Conservation (phyloP, 2,113 vertebrate species). For the Brachypteracias leptosomus region DNA sequence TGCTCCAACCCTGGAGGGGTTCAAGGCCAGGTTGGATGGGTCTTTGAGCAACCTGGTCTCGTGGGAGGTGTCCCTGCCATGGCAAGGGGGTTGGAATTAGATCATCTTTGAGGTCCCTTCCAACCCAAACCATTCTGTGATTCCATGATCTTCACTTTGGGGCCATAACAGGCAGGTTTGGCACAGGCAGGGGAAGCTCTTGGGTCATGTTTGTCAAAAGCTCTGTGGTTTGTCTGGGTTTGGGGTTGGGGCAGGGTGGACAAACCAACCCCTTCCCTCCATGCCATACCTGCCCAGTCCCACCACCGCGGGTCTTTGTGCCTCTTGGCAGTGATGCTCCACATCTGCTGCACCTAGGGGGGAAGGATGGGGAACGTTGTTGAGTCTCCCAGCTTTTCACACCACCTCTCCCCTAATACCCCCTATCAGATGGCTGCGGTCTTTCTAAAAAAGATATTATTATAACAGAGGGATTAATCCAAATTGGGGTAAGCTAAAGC, state of each 20-base stretch:
- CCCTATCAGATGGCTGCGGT: background rate
- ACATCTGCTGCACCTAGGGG: background rate
- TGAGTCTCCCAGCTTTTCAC: background rate
- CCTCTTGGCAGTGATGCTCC: background rate
- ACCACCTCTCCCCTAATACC: background rate
- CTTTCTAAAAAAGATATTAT: background rate
- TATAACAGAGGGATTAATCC: constrained; percentile 28
- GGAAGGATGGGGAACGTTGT: background rate
- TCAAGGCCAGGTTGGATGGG: too few relatives aligned
- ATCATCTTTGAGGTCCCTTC: too few relatives aligned
- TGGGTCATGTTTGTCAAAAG: rapidly evolving
- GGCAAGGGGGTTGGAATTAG: too few relatives aligned
- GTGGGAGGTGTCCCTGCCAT: too few relatives aligned
- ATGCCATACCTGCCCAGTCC: rapidly evolving
- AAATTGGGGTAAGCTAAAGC: background rate
- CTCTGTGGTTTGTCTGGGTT: background rate
- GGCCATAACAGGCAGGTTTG: background rate
- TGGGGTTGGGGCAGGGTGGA: background rate
- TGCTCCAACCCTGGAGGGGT: too few relatives aligned
- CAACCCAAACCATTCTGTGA: too few relatives aligned
- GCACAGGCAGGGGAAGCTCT: background rate
- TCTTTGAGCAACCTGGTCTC: too few relatives aligned
- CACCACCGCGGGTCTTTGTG: rapidly evolving
- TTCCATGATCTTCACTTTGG: too few relatives aligned
- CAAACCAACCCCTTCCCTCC: background rate